Conservation (phyloP, 2,113 vertebrate genomes). For the Upupa epops region DNA sequence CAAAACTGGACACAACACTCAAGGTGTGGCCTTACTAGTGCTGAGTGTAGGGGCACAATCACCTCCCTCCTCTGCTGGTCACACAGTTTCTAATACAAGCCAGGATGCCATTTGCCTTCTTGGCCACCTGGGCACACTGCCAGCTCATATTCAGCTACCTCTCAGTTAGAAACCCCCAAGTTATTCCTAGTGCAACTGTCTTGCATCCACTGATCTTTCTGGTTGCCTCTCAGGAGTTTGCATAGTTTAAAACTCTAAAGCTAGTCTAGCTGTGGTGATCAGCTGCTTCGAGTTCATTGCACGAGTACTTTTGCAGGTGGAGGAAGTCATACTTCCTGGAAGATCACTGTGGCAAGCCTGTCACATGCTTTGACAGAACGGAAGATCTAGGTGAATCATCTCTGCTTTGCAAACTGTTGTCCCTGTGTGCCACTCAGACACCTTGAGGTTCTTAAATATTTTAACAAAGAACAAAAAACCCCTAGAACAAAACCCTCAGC, state of each 20-base stretch:
- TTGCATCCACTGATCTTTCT: neutral
- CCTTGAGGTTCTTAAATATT: neutral
- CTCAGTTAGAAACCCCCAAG: too few relatives aligned
- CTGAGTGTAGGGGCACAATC: too few relatives aligned
- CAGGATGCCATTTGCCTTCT: too few relatives aligned
- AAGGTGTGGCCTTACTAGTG: too few relatives aligned
- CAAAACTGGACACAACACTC: too few relatives aligned
- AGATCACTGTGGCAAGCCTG: neutral
- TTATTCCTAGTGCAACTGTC: too few relatives aligned
- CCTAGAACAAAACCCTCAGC: neutral
- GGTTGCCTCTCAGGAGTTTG: neutral
- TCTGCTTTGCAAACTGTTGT: neutral
- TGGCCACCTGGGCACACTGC: too few relatives aligned
- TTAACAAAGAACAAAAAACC: too few relatives aligned
- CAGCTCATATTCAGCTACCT: too few relatives aligned
- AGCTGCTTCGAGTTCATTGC: neutral
- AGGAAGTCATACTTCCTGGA: neutral
- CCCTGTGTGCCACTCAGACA: neutral
- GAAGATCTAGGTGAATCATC: neutral
- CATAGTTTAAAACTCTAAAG: neutral
- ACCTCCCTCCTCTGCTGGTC: too few relatives aligned
- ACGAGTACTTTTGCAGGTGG: neutral
- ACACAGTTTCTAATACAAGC: too few relatives aligned
- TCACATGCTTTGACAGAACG: neutral
- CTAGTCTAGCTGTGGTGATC: neutral